Percentiles rank a stretch among this genome's conserved stretches.
These are phyloP conservation scores for Turritopsis rubra DNA, from an alignment of 30 jellyfish, hydroid and myxozoan species.

Conservation along the genomic window DNA sequence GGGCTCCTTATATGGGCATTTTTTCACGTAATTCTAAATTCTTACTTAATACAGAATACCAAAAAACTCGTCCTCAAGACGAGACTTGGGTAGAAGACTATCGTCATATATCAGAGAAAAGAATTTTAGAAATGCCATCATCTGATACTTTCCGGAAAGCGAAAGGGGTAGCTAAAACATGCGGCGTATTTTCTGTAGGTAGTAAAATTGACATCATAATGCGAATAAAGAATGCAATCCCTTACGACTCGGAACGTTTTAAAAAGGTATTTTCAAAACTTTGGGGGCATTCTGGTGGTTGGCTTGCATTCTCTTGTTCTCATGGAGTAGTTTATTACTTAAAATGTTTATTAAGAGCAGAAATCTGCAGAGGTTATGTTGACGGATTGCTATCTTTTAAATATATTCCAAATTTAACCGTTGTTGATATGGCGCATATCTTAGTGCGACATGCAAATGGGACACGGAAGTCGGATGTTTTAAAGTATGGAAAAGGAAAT, in stretches of 20 bases:
- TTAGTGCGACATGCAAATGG: conserved; percentile 25
- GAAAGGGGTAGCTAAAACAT: conserved; percentile 11
- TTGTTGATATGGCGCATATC: conserved; percentile 58
- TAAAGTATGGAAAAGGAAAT: conserved; percentile 22
- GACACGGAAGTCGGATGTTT: background rate
- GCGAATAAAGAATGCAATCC: conserved; percentile 21
- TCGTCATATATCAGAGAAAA: conserved; percentile 34
- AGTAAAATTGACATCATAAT: conserved; percentile 27
- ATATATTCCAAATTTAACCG: conserved; percentile 28
- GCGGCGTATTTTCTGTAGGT: conserved; percentile 29
- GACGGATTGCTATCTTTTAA: conserved; percentile 33
- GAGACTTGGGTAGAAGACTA: conserved; percentile 29
- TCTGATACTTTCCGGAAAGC: conserved; percentile 13
- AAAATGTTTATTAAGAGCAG: conserved; percentile 40
- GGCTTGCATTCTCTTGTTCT: conserved; percentile 34
- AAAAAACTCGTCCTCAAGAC: conserved; percentile 16
- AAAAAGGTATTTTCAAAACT: conserved; percentile 34
- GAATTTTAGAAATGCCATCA: conserved; percentile 18
- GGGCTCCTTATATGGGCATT: conserved; percentile 52
- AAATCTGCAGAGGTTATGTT: conserved; percentile 42
- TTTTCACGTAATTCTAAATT: background rate
- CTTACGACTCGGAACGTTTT: background rate
- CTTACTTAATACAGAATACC: conserved; percentile 35
- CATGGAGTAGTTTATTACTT: conserved; percentile 41
- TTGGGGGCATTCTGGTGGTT: conserved; percentile 47